Conservation (phyloP, 2,888 invertebrate species). For the Athalia circularis region DNA sequence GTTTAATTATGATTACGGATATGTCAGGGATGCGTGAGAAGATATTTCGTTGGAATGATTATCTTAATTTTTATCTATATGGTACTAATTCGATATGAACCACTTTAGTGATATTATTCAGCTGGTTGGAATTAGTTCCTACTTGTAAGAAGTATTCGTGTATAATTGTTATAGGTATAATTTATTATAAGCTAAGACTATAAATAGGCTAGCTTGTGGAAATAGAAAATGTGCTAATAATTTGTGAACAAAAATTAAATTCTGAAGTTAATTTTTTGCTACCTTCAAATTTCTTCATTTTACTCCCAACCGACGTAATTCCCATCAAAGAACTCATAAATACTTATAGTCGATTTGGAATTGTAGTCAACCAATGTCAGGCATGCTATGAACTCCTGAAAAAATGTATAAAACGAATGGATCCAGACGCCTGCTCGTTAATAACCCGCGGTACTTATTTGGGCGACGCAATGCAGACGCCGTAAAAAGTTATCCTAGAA, state of each 20-base stretch:
- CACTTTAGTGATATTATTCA: background rate
- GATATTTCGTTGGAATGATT: background rate
- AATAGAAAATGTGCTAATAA: conserved; percentile 14
- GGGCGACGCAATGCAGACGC: no score
- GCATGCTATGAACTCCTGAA: no score
- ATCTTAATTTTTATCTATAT: background rate
- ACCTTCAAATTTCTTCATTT: no score
- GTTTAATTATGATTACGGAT: conserved; percentile 8
- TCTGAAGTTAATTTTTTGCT: no score
- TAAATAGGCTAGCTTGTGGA: background rate
- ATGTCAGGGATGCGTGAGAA: conserved; percentile 12
- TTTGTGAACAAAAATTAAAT: background rate
- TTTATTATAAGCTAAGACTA: conserved; percentile 13
- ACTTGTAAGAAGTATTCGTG: background rate
- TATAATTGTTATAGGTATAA: background rate
- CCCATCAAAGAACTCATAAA: no score
- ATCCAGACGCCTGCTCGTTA: no score
- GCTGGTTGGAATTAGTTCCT: conserved; percentile 6
- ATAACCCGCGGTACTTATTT: no score
- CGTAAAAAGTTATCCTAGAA: no score
- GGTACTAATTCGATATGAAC: background rate
- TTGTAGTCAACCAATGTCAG: no score
- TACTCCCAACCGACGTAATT: no score
- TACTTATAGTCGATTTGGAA: no score
- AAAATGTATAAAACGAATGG: no score